Base-by-base conservation (phyloP, 2,888 invertebrate genomes). In the Dryococelus australis region DNA sequence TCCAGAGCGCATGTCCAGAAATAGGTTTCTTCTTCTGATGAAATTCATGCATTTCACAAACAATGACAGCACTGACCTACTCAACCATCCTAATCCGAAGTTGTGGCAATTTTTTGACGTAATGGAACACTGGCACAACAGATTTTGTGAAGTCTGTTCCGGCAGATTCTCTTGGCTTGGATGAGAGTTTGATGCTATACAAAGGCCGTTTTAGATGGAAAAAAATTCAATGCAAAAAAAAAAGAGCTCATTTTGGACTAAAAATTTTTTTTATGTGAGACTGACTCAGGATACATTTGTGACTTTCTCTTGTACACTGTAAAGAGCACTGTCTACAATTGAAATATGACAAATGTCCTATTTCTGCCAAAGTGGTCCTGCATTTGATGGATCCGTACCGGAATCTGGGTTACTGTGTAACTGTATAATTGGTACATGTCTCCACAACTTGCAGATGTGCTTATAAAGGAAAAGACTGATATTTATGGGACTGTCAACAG, bases 381-480 rank as follows among this genome's bases (percentile, higher is more conserved):
- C 80, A 80, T 2, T n/a, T 80, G 80, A 80, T 80, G 8, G 80
- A 80, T 80, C 80, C 10, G 24, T 80, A 16, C 28, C 24, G 10
- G 80, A 80, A 80, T 27, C 0, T 5, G 80, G 3, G 80, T n/a
- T 80, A 80, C 28, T 80, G 80, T 80, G 3, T 80, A 80, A 80
- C 5, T 80, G 80, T 80, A 80, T n/a, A 80, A 80, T 80, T 80
- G 80, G 80, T 80, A 80, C 5, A 80, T 80, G 80, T 80, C 80
- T 80, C 80, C 80, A 80, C 16, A 80, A 80, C 8, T 2, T 5
- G 80, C 80, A n/a, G 80, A 80, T 80, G 80, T 80, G 26, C 80
- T 80, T 80, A 27, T 80, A 80, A 80, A 6, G 2, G 0, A 27
- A 5, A 6, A n/a, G 12, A 2, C 80, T 10, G 80, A 80, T 28